These are phyloP conservation scores for Bombus cullumanus DNA, from an alignment of 1,140 invertebrate species.

Conservation along the genomic window DNA sequence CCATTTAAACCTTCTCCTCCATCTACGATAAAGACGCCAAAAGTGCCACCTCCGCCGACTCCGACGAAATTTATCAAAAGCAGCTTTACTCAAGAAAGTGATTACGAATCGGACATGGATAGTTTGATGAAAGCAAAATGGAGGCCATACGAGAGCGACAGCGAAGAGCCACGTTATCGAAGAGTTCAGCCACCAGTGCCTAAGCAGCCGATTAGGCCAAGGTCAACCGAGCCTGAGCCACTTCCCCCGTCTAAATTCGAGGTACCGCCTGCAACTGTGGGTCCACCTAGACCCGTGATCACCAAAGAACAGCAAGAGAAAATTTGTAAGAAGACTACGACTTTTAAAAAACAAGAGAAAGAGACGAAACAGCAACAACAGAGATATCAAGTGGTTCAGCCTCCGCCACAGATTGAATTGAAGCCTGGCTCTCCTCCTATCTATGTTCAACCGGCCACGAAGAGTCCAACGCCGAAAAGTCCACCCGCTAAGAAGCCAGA, in stretches of 20 bases:
- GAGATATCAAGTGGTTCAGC: slow-evolving; percentile 58
- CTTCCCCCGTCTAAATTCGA: slow-evolving; percentile 85
- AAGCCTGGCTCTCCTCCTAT: slow-evolving; percentile 84
- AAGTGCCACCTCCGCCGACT: slow-evolving; percentile 82
- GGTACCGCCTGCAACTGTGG: slow-evolving; percentile 82
- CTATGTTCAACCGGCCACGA: slow-evolving; percentile 79
- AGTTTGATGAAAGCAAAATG: slow-evolving; percentile 82
- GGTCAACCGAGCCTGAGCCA: slow-evolving; percentile 84
- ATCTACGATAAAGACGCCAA: slow-evolving; percentile 64
- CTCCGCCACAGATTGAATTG: slow-evolving; percentile 69
- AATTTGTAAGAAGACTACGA: slow-evolving; percentile 69
- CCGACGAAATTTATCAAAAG: slow-evolving; percentile 86
- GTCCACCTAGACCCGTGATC: slow-evolving; percentile 81
- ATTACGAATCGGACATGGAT: slow-evolving; percentile 89
- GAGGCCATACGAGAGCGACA: slow-evolving; percentile 87
- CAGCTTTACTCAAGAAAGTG: slow-evolving; percentile 84
- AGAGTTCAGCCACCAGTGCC: slow-evolving; percentile 83
- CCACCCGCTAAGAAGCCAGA: slow-evolving; percentile 81
- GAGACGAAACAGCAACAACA: slow-evolving; percentile 75
- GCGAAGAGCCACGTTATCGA: slow-evolving; percentile 85
- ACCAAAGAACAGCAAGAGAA: slow-evolving; percentile 70
- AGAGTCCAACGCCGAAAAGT: slow-evolving; percentile 59
- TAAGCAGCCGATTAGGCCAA: slow-evolving; percentile 77
- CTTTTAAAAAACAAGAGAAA: slow-evolving; percentile 69
- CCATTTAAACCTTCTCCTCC: slow-evolving; percentile 74